phyloP scores from a whole-genome alignment of 2,113 vertebrate species.

The Cavia aperea region DNA sequence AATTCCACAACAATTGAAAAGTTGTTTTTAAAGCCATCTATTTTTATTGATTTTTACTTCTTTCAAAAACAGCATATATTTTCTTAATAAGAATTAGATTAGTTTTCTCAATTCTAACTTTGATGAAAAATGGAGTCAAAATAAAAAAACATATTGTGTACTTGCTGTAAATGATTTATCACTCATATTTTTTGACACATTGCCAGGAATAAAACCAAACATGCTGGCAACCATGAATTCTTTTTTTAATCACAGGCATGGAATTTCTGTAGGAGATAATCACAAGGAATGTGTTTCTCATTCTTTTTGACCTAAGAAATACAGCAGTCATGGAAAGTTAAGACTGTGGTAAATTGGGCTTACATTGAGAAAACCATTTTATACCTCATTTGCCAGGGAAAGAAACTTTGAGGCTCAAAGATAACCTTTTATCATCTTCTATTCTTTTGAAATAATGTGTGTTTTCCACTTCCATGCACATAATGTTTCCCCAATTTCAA shows the following conservation, averaged over 20 bases:
- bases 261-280: slow-evolving; percentile 38
- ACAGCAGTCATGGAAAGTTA: slow-evolving; percentile 51
- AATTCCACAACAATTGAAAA: slow-evolving; percentile 9
- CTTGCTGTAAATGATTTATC: slow-evolving; percentile 28
- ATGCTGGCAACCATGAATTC: slow-evolving; percentile 9
- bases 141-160: slow-evolving; percentile 9
- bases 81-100: slow-evolving; percentile 30
- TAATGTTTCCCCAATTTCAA: slow-evolving; percentile 55
- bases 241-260: background rate
- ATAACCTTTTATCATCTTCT: slow-evolving; percentile 55
- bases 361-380: slow-evolving; percentile 60
- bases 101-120: slow-evolving; percentile 40
- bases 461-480: slow-evolving; percentile 63
- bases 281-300: background rate
- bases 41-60: slow-evolving; percentile 45
- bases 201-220: slow-evolving; percentile 40
- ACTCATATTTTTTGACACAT: slow-evolving; percentile 11
- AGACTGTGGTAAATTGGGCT: slow-evolving; percentile 49
- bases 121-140: slow-evolving; percentile 36
- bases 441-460: slow-evolving; percentile 64
- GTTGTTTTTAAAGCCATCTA: slow-evolving; percentile 19
- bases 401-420: slow-evolving; percentile 61
- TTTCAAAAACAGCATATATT: slow-evolving; percentile 30
- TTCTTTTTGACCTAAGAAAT: slow-evolving; percentile 56
- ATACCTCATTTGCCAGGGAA: slow-evolving; percentile 61